These are phyloP conservation scores for Apomyelois bistriatella DNA, from an alignment of 2,888 invertebrate species.

Conservation along the genomic window DNA sequence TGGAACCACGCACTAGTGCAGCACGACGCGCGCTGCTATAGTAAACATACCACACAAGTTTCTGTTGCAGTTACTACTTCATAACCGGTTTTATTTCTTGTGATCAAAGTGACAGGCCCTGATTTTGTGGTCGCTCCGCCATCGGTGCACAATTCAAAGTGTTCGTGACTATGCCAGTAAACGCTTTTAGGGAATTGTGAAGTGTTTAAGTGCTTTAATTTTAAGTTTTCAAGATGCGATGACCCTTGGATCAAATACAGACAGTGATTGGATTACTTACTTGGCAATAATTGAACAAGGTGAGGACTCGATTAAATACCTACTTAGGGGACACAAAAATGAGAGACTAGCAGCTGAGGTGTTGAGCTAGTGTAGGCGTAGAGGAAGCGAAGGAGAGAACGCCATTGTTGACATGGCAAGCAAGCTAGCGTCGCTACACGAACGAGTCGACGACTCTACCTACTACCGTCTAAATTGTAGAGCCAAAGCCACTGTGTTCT, in stretches of 20 bases:
- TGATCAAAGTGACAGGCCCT: slow-evolving; percentile 44
- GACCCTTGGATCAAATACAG: slow-evolving; percentile 44
- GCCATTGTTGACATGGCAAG: slow-evolving; percentile 66
- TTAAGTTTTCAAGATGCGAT: slow-evolving; percentile 35
- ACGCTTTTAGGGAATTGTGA: slow-evolving; percentile 37
- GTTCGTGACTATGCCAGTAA: slow-evolving; percentile 40
- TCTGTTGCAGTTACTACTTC: slow-evolving; percentile 56
- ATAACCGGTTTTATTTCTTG: slow-evolving; percentile 66
- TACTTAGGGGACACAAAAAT: slow-evolving; percentile 24
- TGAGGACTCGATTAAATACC: slow-evolving; percentile 41
- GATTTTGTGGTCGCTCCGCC: slow-evolving; percentile 54
- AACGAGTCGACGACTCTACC: slow-evolving; percentile 30
- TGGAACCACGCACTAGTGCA: slow-evolving; percentile 46
- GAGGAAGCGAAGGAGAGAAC: slow-evolving; percentile 66
- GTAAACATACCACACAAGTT: slow-evolving; percentile 46
- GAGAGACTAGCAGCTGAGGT: slow-evolving; percentile 33
- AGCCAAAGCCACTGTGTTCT: slow-evolving; percentile 39
- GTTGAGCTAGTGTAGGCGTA: slow-evolving; percentile 42
- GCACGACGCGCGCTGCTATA: slow-evolving; percentile 25
- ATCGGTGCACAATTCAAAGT: slow-evolving; percentile 35
- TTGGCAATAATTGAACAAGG: slow-evolving; percentile 45
- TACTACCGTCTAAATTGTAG: slow-evolving; percentile 38
- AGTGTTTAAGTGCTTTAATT: slow-evolving; percentile 39
- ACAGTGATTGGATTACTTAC: slow-evolving; percentile 56
- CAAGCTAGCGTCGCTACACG: slow-evolving; percentile 39